Evolutionary conservation across 2,888 invertebrate species (phyloP), one percentile per base, ranked within the genome.

Genomic region (Tachina grossa): DNA sequence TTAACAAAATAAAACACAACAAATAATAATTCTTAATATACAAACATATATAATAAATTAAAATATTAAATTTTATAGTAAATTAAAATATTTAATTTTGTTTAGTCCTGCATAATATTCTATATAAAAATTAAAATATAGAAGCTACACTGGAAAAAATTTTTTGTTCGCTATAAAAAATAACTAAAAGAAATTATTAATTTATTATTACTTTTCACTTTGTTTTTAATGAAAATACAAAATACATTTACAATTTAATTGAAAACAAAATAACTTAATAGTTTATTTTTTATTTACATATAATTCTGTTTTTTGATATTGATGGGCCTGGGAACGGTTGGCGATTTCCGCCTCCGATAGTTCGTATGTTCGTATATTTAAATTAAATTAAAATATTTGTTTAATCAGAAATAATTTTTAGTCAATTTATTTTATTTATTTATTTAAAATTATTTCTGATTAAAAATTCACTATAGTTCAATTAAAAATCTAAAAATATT

Each of bases 221-320:
- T 43, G 53, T 47, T 31, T 71, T 41, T 68, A 61, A 49, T 71
- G 71, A 82, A 63, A 63, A 68, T 39, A 69, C 11, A 61, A 80
- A 72, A 43, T 74, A 74, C 69, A 82, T 82, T 72, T 74, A 79
- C 59, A 84, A 74, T 57, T 78, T 71, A 13, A 80, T 76, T 53
- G 31, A 59, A 75, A 68, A 49, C 22, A 61, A 75, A 63, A 85
- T 69, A 82, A 31, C 63, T 78, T 69, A 63, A 63, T 22, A 68
- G 77, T 72, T 76, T 72, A 77, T 55, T 69, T 75, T 75, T 74
- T 85, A 77, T 55, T 13, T 77, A 75, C 41, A 59, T 72, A 47
- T 57, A 11, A 47, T 57, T 49, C 55, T 51, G 13, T 51, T 68
- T 49, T 61, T 9, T n/a, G 41, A 9, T 63, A 31, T 39, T 61